Conservation (phyloP, 2,888 invertebrate genomes). For the Calliopum simillimum region DNA sequence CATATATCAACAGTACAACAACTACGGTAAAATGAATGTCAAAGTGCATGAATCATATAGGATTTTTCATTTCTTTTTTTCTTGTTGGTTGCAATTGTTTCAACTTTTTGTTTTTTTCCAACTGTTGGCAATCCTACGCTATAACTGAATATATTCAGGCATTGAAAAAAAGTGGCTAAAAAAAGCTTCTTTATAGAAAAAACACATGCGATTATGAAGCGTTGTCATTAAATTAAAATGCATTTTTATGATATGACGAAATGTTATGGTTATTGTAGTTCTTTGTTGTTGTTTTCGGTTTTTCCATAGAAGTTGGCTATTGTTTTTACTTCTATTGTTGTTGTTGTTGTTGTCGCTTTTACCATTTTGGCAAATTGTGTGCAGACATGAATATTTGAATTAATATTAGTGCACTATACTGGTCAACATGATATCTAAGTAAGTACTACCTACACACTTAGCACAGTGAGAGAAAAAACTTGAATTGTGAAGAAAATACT, state of each 20-base stretch:
- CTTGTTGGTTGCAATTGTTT: too few species aligned
- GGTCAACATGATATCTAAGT: not conserved
- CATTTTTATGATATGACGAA: constrained; percentile 50
- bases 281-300: constrained; percentile 12
- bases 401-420: constrained; percentile 27
- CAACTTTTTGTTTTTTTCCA: too few species aligned
- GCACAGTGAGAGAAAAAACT: too few species aligned
- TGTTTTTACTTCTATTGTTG: constrained; percentile 10
- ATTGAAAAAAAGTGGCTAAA: too few species aligned
- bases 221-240: constrained; percentile 40
- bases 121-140: too few species aligned
- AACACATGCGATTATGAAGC: not conserved
- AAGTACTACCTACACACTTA: too few species aligned
- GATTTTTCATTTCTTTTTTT: too few species aligned
- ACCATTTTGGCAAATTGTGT: constrained; percentile 43
- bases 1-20: constrained; percentile 1
- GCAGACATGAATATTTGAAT: constrained; percentile 44
- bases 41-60: not conserved
- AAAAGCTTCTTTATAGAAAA: not conserved
- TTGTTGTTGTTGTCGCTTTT: not conserved
- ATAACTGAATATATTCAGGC: too few species aligned
- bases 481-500: too few species aligned
- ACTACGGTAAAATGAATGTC: not conserved
- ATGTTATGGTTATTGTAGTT: constrained; percentile 32
- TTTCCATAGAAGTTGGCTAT: not conserved